Conservation (phyloP, 2,113 vertebrate species). For the Podarcis raffonei region DNA sequence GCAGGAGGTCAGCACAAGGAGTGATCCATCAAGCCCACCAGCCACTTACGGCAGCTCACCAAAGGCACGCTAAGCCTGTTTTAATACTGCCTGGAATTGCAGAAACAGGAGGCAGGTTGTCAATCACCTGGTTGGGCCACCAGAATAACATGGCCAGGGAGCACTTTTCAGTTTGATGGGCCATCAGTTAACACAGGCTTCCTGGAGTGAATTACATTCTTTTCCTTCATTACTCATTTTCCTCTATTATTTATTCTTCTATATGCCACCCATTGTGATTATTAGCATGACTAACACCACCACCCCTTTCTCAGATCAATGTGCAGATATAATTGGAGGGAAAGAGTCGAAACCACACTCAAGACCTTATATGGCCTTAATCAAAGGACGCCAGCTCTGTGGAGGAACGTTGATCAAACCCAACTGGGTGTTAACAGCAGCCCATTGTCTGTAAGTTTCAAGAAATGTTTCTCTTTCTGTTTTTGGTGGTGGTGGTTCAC, state of each 20-base stretch:
- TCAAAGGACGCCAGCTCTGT: fast-evolving
- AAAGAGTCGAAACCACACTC: slow-evolving; percentile 67
- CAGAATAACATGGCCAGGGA: background rate
- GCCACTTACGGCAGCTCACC: background rate
- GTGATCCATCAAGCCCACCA: background rate
- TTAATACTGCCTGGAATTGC: background rate
- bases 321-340: slow-evolving; percentile 74
- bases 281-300: background rate
- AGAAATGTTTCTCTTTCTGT: background rate
- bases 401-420: slow-evolving; percentile 72
- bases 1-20: background rate
- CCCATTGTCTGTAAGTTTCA: slow-evolving; percentile 76
- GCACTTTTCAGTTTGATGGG: background rate
- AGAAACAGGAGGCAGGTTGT: background rate
- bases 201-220: background rate
- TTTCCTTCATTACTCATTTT: background rate
- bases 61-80: background rate
- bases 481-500: background rate
- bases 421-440: slow-evolving; percentile 81
- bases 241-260: no score
- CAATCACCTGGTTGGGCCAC: background rate
- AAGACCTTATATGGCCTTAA: slow-evolving; percentile 74
- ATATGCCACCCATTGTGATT: background rate
- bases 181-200: background rate
- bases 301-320: slow-evolving; percentile 62